Evolutionary conservation across 2,888 invertebrate species (phyloP), one percentile per base, ranked within the genome.

Genomic region (Drosophila fulvimacula): DNA sequence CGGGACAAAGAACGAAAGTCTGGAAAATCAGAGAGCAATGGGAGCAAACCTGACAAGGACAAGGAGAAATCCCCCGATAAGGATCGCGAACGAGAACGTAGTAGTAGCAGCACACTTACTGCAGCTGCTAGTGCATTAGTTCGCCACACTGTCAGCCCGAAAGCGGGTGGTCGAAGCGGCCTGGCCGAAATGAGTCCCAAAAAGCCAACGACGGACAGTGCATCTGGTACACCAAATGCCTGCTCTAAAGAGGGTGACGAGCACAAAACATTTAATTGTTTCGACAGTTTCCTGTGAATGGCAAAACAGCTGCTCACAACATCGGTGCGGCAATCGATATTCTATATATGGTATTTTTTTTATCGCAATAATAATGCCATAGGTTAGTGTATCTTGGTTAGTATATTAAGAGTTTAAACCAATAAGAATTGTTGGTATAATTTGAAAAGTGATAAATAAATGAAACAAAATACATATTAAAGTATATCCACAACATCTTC

Each of bases 1-100:
- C 94, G 94, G 2, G 94, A 94, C 71, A 95, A 94, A 79, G 93
- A 89, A 6, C 93, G 92, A 55, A 92, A 93, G 49, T 83, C 93
- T 5, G 88, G 90, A 7, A 93, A 93, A 38, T 76, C 83, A 3
- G 92, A 92, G 2, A 91, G 91, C 55, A 86, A 90, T 42, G 76
- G 73, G 6, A 90, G 89, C 38, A 93, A 92, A 57, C 91, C 91
- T 49, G 93, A 94, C 17, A 93, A 93, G 42, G 83, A 94, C 11
- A 94, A 93, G 55, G 92, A 92, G 3, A 92, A 91, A 59, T 78
- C 86, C 1, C 93, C 93, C 44, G 93, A 93, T 15, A 94, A 94
- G 79, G 94, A 94, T 27, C 93, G 93, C 27, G 94, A 94, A 13
- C 92, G 93, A 1, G 93, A 91, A 44, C 90, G 89, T 38, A 78